Conservation (phyloP, 2,797 vertebrate species). For the Columba guinea region DNA sequence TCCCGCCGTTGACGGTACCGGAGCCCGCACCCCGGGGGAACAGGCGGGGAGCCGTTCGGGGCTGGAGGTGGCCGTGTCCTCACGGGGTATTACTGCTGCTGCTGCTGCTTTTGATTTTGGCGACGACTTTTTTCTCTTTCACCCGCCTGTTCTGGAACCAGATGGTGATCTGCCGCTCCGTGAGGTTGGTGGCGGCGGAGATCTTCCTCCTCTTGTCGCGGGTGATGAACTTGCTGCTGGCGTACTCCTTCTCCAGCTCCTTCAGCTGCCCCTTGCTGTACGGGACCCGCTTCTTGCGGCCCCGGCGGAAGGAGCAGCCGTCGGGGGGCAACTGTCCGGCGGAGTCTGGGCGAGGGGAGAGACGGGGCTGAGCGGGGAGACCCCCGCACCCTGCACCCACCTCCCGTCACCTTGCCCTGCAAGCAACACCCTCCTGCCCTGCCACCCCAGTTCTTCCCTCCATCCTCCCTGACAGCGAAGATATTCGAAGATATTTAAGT, state of each 20-base stretch:
- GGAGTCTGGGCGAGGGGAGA: slow-evolving; percentile 48
- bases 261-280: slow-evolving; percentile 96
- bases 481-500: background rate
- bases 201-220: slow-evolving; percentile 96
- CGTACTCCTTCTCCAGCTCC: slow-evolving; percentile 95
- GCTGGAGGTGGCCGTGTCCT: background rate
- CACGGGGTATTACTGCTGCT: slow-evolving; percentile 43
- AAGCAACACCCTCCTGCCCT: background rate
- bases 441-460: background rate
- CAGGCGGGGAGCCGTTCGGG: background rate
- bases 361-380: background rate
- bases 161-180: slow-evolving; percentile 96
- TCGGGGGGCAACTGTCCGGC: slow-evolving; percentile 65
- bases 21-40: background rate
- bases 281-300: slow-evolving; percentile 95
- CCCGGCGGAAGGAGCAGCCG: slow-evolving; percentile 80
- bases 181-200: slow-evolving; percentile 91
- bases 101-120: slow-evolving; percentile 86
- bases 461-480: background rate
- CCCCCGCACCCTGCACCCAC: background rate
- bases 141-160: slow-evolving; percentile 98
- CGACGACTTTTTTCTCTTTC: slow-evolving; percentile 95
- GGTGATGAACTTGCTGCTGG: slow-evolving; percentile 96
- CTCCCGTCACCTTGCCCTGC: background rate
- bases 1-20: background rate